These are phyloP conservation scores for Argyra leucocephala DNA, from an alignment of 2,888 invertebrate genomes.

Conservation along the genomic window DNA sequence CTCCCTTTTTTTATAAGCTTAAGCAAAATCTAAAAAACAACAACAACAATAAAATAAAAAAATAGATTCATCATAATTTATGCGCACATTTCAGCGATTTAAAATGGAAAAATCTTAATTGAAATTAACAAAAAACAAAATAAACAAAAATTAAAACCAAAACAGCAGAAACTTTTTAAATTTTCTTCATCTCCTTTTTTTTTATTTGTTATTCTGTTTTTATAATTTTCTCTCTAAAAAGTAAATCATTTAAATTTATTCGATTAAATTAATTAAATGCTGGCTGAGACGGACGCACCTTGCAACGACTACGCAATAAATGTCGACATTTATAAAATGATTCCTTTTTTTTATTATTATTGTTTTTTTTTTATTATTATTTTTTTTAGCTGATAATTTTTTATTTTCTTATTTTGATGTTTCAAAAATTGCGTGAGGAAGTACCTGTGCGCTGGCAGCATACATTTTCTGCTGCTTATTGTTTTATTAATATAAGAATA, in stretches of 20 bases:
- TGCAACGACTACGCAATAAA: neutral
- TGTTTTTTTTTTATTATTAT: too few relatives aligned
- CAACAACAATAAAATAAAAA: too few relatives aligned
- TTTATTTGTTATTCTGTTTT: neutral
- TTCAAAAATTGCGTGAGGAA: slow-evolving; percentile 1
- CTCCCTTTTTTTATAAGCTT: too few relatives aligned
- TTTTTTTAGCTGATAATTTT: neutral
- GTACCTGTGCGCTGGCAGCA: neutral
- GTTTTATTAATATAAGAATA: too few relatives aligned
- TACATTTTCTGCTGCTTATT: too few relatives aligned
- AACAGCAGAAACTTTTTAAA: too few relatives aligned
- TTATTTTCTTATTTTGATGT: neutral
- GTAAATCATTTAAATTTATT: slow-evolving; percentile 4
- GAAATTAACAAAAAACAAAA: neutral
- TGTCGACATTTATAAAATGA: neutral
- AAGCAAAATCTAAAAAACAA: too few relatives aligned
- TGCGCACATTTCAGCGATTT: neutral
- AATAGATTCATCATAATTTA: slow-evolving; percentile 3
- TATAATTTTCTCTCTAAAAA: neutral
- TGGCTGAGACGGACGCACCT: neutral
- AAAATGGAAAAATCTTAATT: neutral
- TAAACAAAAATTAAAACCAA: too few relatives aligned
- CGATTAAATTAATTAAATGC: slow-evolving; percentile 4
- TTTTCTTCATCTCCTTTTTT: neutral
- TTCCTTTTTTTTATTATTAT: neutral